Percentiles rank a stretch among this genome's conserved stretches.
These are phyloP conservation scores for Sminthopsis crassicaudata DNA, from an alignment of 2,113 vertebrate species.

Conservation along the genomic window DNA sequence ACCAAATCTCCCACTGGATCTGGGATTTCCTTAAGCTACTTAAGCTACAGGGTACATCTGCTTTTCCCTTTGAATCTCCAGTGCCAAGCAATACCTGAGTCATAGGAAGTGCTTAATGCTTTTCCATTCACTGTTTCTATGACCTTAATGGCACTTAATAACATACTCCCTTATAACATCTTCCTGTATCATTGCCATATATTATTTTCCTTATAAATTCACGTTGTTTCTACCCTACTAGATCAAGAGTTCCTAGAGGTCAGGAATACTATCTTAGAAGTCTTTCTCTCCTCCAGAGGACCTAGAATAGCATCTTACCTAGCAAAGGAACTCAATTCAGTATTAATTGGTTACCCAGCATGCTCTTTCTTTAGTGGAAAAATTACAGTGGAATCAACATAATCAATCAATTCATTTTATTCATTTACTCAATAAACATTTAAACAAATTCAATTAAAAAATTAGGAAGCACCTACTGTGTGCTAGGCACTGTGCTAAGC, in stretches of 20 bases:
- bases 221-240: not conserved
- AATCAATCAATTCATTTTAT: not conserved
- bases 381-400: not conserved
- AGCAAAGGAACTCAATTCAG: not conserved
- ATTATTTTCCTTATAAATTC: not conserved
- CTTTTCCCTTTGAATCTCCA: not conserved
- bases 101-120: not conserved
- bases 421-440: not conserved
- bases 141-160: not conserved
- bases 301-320: not conserved
- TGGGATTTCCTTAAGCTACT: not conserved
- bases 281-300: not conserved
- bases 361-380: not conserved
- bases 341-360: not conserved
- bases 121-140: not conserved
- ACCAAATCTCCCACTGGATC: not conserved
- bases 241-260: not conserved
- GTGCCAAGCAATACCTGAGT: not conserved
- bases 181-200: not conserved
- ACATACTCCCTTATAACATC: not conserved
- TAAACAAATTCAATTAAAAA: not conserved
- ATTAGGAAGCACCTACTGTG: not conserved
- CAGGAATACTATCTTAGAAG: not conserved
- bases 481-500: not conserved
- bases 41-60: not conserved